Evolutionary conservation across 2,797 vertebrate genomes (phyloP).

Genomic region (Cynodonichthys magdalenae): DNA sequence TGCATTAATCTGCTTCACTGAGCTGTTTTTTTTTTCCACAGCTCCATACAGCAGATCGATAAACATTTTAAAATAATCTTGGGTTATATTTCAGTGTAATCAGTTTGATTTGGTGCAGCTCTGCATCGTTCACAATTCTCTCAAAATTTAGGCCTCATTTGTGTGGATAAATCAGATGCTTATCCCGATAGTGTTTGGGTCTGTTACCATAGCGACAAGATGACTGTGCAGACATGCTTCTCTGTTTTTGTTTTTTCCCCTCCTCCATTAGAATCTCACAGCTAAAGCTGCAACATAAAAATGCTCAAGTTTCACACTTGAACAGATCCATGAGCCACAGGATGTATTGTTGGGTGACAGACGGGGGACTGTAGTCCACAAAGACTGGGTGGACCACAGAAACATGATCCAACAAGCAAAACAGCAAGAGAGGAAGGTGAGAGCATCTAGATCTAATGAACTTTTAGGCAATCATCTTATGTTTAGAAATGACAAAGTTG

Average conservation of each 20-base stretch:
- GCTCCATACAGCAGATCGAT: conserved; percentile 33
- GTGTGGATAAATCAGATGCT: conserved; percentile 87
- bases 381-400: conserved; percentile 89
- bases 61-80: conserved; percentile 35
- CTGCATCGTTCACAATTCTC: conserved; percentile 21
- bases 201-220: conserved; percentile 97
- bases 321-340: conserved; percentile 85
- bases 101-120: not conserved
- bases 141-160: conserved; percentile 58
- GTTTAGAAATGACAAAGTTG: no score
- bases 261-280: conserved; percentile 93
- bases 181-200: conserved; percentile 89
- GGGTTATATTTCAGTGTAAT: not conserved
- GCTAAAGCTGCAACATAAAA: conserved; percentile 92
- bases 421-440: conserved; percentile 89
- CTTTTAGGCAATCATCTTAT: no score
- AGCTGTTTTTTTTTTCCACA: conserved; percentile 47
- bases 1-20: conserved; percentile 43
- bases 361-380: conserved; percentile 73
- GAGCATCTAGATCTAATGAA: conserved; percentile 12
- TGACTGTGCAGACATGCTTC: conserved; percentile 93
- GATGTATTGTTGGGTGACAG: conserved; percentile 82
- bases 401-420: conserved; percentile 75
- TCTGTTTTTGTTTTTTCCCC: conserved; percentile 73
- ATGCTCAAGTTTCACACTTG: conserved; percentile 91